A percentile compares a stretch with the other conserved stretches of the same genome.
Evolutionary conservation across 2,113 vertebrate species (phyloP).

Genomic region (Ibidorhyncha struthersii): DNA sequence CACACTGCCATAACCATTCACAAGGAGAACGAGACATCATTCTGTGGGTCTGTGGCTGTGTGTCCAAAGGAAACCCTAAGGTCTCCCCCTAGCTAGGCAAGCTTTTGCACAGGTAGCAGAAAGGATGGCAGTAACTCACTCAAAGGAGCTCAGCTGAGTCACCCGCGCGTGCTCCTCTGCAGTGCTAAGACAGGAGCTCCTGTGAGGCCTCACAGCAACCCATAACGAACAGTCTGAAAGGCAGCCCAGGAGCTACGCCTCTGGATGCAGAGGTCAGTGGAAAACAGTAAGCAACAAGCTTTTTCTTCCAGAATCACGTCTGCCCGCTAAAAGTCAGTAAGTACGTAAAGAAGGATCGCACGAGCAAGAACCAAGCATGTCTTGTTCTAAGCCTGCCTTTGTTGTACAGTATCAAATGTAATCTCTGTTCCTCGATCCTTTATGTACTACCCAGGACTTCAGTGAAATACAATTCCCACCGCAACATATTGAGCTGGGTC

Average conservation of each 20-base stretch:
- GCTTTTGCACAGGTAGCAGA: neutral
- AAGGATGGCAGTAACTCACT: neutral
- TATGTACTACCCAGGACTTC: neutral
- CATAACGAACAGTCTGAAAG: neutral
- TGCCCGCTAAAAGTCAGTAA: neutral
- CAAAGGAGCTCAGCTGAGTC: neutral
- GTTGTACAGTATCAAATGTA: neutral
- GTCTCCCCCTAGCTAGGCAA: too few species aligned
- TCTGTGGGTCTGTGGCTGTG: accelerated
- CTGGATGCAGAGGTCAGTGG: neutral
- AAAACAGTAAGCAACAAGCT: neutral
- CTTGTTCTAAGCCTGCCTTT: neutral
- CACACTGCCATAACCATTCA: accelerated
- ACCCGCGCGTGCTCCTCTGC: neutral
- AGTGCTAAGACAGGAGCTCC: neutral
- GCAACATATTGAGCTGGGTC: neutral
- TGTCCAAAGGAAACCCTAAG: accelerated
- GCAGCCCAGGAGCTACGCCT: neutral
- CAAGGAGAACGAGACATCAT: accelerated
- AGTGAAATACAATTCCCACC: neutral
- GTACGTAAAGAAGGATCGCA: neutral
- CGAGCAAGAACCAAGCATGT: accelerated
- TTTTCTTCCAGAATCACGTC: neutral
- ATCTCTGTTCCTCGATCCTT: neutral
- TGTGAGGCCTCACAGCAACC: neutral